A percentile compares a stretch with the other conserved stretches of the same genome.
phyloP scores from a whole-genome alignment of 2,888 invertebrate genomes.

The Sarcophaga subvicina region DNA sequence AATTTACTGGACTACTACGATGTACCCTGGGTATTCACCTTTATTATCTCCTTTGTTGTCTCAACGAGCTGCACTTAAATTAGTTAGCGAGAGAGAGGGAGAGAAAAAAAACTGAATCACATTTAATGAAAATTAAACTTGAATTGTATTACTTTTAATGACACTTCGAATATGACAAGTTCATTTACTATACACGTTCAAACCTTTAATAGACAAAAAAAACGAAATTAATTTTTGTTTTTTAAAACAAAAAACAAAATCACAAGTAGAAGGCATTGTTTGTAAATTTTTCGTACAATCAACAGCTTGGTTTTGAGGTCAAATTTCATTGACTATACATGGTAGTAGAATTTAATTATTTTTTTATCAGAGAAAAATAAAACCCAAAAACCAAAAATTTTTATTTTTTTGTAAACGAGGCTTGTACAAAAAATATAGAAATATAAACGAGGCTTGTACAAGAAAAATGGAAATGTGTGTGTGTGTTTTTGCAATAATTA shows the following conservation, averaged over 20 bases:
- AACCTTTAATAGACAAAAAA: slow-evolving; percentile 34
- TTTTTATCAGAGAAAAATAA: background rate
- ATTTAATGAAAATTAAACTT: slow-evolving; percentile 38
- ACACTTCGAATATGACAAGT: slow-evolving; percentile 50
- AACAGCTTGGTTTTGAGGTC: slow-evolving; percentile 34
- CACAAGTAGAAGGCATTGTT: slow-evolving; percentile 46
- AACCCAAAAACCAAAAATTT: background rate
- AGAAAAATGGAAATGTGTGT: too few species aligned
- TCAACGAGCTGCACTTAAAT: slow-evolving; percentile 10
- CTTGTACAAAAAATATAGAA: too few species aligned
- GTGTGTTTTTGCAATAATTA: too few species aligned
- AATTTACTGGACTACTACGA: slow-evolving; percentile 1
- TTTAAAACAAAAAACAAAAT: background rate
- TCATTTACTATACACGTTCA: slow-evolving; percentile 38
- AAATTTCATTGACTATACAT: slow-evolving; percentile 8
- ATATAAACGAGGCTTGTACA: too few species aligned
- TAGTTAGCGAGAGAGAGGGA: slow-evolving; percentile 11
- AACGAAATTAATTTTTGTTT: background rate
- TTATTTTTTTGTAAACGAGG: too few species aligned
- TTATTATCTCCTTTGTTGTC: slow-evolving; percentile 48
- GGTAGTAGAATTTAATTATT: slow-evolving; percentile 1
- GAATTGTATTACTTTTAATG: slow-evolving; percentile 40
- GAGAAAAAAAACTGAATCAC: background rate
- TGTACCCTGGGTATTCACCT: slow-evolving; percentile 34
- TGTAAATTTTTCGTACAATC: slow-evolving; percentile 23